phyloP scores from a whole-genome alignment of 2,113 vertebrate species.

The Tetrax tetrax region DNA sequence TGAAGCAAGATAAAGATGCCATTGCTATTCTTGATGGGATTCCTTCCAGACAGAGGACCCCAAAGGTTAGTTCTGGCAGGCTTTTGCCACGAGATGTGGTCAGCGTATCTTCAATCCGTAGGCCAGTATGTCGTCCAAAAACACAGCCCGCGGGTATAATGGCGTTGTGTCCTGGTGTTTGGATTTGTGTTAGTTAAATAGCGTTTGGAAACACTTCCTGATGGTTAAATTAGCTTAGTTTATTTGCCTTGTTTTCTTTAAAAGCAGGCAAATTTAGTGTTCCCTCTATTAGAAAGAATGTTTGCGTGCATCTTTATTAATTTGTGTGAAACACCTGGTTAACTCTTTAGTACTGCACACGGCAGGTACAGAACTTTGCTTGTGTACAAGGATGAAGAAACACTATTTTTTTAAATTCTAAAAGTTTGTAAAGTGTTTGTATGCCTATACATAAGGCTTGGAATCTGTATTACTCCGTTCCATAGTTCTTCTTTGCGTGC shows the following conservation, averaged over 20 bases:
- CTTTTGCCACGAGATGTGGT: background rate
- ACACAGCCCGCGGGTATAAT: fast-evolving
- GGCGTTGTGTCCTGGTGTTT: background rate
- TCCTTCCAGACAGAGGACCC: conserved; percentile 94
- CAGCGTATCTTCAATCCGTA: background rate
- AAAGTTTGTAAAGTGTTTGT: background rate
- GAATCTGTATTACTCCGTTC: background rate
- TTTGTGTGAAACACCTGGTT: background rate
- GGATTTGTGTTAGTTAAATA: background rate
- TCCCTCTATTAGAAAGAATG: background rate
- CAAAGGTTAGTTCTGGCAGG: conserved; percentile 82
- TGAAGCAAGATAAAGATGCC: conserved; percentile 97
- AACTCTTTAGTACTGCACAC: background rate
- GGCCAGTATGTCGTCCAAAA: background rate
- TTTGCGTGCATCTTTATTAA: background rate
- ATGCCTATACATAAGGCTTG: background rate
- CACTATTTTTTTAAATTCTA: background rate
- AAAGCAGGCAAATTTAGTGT: background rate
- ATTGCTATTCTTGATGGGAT: conserved; percentile 97
- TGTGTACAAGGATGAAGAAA: background rate
- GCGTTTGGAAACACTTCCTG: background rate
- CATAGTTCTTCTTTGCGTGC: background rate
- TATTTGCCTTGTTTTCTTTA: background rate
- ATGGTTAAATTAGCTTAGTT: background rate
- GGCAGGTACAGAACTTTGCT: background rate